Conservation (phyloP, 1,140 invertebrate species). For the Calephelis nemesis region DNA sequence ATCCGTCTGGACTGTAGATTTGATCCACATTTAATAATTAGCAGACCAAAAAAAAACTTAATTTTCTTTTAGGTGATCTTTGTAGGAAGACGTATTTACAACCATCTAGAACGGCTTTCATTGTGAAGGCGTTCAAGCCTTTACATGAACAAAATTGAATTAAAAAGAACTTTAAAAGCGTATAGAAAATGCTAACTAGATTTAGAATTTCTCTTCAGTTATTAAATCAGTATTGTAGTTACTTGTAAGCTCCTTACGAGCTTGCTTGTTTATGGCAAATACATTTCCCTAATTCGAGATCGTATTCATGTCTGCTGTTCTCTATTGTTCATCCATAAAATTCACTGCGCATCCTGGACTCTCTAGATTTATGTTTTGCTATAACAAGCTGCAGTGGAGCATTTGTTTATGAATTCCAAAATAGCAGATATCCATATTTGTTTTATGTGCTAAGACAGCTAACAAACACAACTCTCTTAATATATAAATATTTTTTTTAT, state of each 20-base stretch:
- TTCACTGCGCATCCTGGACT: neutral
- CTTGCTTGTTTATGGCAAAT: neutral
- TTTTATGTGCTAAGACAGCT: too few relatives aligned
- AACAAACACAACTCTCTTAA: too few relatives aligned
- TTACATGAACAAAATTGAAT: too few relatives aligned
- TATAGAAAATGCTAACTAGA: neutral
- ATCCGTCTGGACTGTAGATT: too few relatives aligned
- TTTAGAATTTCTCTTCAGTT: constrained; percentile 7
- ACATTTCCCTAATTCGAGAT: constrained; percentile 1
- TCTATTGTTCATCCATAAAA: constrained; percentile 8
- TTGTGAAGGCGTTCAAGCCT: too few relatives aligned
- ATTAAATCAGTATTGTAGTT: neutral
- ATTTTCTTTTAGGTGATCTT: too few relatives aligned
- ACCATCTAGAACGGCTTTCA: too few relatives aligned
- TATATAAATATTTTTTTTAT: too few relatives aligned
- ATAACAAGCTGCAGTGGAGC: neutral
- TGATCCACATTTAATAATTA: too few relatives aligned
- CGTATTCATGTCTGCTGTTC: constrained; percentile 20
- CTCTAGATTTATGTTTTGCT: neutral
- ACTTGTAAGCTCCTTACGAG: constrained; percentile 8
- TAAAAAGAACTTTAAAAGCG: neutral
- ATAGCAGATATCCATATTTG: too few relatives aligned
- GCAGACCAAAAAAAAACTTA: too few relatives aligned
- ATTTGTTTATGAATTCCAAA: neutral
- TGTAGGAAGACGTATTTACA: too few relatives aligned